Evolutionary conservation across 2,888 invertebrate species (phyloP), one percentile per base, ranked within the genome.

Genomic region (Clivina fossor): DNA sequence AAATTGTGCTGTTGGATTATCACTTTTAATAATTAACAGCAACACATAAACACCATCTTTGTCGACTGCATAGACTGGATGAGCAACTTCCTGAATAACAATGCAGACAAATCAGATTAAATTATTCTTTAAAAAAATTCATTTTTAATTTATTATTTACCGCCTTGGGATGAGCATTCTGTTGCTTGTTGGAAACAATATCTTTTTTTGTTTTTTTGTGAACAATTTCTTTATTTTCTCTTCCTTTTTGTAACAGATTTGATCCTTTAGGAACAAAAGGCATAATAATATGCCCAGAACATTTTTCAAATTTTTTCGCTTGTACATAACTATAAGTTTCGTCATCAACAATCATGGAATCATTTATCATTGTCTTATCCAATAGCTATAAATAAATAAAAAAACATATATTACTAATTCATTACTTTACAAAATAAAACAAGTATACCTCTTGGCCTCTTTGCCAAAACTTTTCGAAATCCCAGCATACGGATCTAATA

Each of bases 1-100:
- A 65, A 82, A 85, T 22, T 76, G 73, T 0, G 69, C 65, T 15
- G 71, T 68, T 18, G 76, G 69, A 1, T 64, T 62, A 37, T 72
- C 63, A 66, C 76, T 72, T 19, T 69, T 68, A 13, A 84, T 76
- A 40, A 71, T 70, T 24, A 86, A 64, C 13, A 78, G 75, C 58
- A 86, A 75, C 22, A 85, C 75, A 69, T 89, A 91, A 40, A 88
- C 81, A 22, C 90, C 91, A 76, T 90, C 90, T 53, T 77, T 78
- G 15, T 76, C 75, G 7, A 85, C 80, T 1, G 76, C 77, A 43
- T 81, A 75, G 19, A 85, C 72, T 0, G 84, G 80, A 46, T 77
- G 61, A 41, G 53, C 56, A 7, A 60, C 55, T 43, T 63, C 58
- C 49, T 37, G 18, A 50, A 13, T 51, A 43, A 13, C 53, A 54